These are phyloP conservation scores for Acleris cristana DNA, from an alignment of 2,888 invertebrate genomes.

Conservation along the genomic window DNA sequence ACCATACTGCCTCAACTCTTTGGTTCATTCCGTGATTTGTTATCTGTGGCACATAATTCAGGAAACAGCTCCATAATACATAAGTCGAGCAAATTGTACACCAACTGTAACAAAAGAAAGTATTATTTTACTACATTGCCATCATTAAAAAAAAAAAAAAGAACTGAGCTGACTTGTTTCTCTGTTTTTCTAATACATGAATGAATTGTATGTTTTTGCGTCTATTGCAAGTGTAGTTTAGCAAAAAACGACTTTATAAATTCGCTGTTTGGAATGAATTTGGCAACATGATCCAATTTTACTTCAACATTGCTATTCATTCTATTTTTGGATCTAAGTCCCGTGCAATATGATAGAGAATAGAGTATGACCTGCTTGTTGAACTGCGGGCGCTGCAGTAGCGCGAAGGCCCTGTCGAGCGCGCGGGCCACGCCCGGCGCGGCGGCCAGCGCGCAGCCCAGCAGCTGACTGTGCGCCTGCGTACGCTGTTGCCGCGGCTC, in stretches of 20 bases:
- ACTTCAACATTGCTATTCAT: no score
- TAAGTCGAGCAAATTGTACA: constrained; percentile 91
- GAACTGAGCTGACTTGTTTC: no score
- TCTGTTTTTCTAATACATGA: no score
- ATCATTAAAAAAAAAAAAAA: no score
- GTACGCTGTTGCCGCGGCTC: constrained; percentile 59
- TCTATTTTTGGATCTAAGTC: no score
- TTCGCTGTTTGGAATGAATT: no score
- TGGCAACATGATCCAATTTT: no score
- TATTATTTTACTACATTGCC: not conserved
- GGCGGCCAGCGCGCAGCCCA: constrained; percentile 51
- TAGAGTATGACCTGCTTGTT: constrained; percentile 80
- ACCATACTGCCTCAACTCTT: constrained; percentile 59
- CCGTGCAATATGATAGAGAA: no score
- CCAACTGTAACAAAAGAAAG: constrained; percentile 81
- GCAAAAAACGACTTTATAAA: no score
- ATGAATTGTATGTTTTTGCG: no score
- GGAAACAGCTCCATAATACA: constrained; percentile 90
- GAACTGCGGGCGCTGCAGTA: constrained; percentile 82
- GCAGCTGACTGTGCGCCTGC: constrained; percentile 47
- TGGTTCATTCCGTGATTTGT: constrained; percentile 46
- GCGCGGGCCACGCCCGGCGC: constrained; percentile 50
- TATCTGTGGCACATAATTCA: constrained; percentile 73
- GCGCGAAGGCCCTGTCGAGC: constrained; percentile 51
- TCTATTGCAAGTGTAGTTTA: no score